These are phyloP conservation scores for Chironomus riparius DNA, from an alignment of 2,888 invertebrate species.

Conservation along the genomic window DNA sequence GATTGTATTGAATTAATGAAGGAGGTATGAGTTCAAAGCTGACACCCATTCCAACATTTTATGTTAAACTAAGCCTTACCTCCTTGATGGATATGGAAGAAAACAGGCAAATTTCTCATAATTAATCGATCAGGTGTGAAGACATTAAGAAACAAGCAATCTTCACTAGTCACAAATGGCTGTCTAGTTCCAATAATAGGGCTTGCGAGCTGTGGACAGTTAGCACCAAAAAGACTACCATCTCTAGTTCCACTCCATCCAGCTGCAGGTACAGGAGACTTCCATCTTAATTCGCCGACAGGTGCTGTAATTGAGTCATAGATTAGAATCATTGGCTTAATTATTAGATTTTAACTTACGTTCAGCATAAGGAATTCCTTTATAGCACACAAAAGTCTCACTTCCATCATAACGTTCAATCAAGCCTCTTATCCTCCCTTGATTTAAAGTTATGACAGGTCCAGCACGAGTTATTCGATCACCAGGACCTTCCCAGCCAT, in stretches of 20 bases:
- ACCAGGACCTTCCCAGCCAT: too few species aligned
- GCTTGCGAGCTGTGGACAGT: constrained; percentile 1
- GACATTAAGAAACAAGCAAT: constrained; percentile 1
- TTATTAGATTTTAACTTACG: too few species aligned
- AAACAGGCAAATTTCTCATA: not conserved
- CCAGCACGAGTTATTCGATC: too few species aligned
- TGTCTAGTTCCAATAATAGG: not conserved
- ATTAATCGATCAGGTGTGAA: not conserved
- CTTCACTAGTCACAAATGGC: not conserved
- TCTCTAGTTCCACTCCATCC: not conserved
- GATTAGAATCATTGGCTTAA: too few species aligned
- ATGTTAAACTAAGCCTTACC: not conserved
- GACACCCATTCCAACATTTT: too few species aligned
- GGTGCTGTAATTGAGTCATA: not conserved
- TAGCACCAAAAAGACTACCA: not conserved
- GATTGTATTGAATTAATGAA: too few species aligned
- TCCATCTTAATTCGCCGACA: not conserved
- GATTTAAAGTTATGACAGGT: too few species aligned
- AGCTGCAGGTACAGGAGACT: not conserved
- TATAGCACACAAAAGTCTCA: too few species aligned
- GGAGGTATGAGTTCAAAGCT: too few species aligned
- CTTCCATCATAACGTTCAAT: too few species aligned
- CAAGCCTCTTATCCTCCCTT: too few species aligned
- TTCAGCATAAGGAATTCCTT: too few species aligned
- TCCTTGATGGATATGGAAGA: constrained; percentile 2